Evolutionary conservation across 1,140 invertebrate species (phyloP).

Genomic region (Diabrotica virgifera): DNA sequence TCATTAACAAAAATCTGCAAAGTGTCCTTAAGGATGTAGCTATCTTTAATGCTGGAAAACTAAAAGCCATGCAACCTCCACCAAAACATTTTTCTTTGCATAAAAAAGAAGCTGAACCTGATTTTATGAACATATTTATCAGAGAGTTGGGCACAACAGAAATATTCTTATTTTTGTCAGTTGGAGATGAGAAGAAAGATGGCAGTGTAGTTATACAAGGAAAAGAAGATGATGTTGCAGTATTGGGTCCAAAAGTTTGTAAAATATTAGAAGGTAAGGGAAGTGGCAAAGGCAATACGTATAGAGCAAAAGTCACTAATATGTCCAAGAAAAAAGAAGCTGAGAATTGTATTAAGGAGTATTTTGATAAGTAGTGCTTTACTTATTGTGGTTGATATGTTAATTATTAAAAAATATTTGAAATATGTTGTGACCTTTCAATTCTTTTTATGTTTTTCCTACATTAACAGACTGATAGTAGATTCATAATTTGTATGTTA

Average conservation of each 20-base stretch:
- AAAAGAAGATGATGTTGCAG: slow-evolving; percentile 46
- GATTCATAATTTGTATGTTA: no score
- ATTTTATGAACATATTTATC: slow-evolving; percentile 67
- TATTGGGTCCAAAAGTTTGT: slow-evolving; percentile 53
- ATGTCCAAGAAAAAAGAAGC: slow-evolving; percentile 51
- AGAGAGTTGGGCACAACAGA: slow-evolving; percentile 58
- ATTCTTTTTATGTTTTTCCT: no score
- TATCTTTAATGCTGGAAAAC: slow-evolving; percentile 58
- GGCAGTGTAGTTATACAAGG: slow-evolving; percentile 67
- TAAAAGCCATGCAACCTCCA: slow-evolving; percentile 52
- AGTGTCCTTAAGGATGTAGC: slow-evolving; percentile 66
- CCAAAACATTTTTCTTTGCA: slow-evolving; percentile 60
- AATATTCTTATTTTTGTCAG: slow-evolving; percentile 62
- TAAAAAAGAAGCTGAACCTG: slow-evolving; percentile 70
- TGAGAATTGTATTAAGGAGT: slow-evolving; percentile 29
- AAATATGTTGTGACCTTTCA: no score
- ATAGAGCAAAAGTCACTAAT: slow-evolving; percentile 60
- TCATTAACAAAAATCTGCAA: slow-evolving; percentile 60
- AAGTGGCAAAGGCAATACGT: slow-evolving; percentile 56
- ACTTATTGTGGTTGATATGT: no score
- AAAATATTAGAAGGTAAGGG: slow-evolving; percentile 63
- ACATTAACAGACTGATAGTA: no score
- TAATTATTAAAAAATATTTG: no score
- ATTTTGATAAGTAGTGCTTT: no score
- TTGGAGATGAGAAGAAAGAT: slow-evolving; percentile 65